A percentile compares a stretch with the other conserved stretches of the same genome.
Evolutionary conservation across 2,888 invertebrate species (phyloP).

Genomic region (Synanthedon tipuliformis): DNA sequence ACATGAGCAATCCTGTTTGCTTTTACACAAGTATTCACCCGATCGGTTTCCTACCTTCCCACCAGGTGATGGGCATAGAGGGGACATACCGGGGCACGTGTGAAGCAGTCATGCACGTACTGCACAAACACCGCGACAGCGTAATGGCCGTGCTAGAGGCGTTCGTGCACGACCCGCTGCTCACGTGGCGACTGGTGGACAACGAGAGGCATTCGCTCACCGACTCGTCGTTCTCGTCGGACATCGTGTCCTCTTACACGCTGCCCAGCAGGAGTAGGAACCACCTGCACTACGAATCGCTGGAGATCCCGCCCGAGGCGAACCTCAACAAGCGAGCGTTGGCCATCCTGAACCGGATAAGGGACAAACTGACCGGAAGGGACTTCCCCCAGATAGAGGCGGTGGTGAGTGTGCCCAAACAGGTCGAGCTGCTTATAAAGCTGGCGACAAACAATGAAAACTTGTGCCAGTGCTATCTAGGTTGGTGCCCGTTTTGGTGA

Average conservation of each 20-base stretch:
- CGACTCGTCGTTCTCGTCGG: conserved; percentile 52
- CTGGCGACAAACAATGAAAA: conserved; percentile 98
- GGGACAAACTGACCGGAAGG: conserved; percentile 93
- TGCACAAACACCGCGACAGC: conserved; percentile 94
- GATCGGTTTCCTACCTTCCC: background rate
- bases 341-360: conserved; percentile 88
- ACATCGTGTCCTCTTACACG: conserved; percentile 49
- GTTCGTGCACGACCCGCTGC: conserved; percentile 96
- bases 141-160: conserved; percentile 98
- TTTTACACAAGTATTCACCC: background rate
- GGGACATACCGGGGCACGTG: conserved; percentile 96
- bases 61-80: conserved; percentile 92
- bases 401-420: conserved; percentile 83
- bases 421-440: conserved; percentile 93
- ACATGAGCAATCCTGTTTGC: background rate
- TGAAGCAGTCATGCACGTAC: conserved; percentile 94
- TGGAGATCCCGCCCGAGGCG: conserved; percentile 76
- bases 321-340: conserved; percentile 91
- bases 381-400: conserved; percentile 85
- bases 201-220: conserved; percentile 50
- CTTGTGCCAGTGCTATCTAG: conserved; percentile 98
- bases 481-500: conserved; percentile 92
- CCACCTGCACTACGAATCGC: conserved; percentile 47
- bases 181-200: conserved; percentile 90
- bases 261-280: conserved; percentile 50